Evolutionary conservation across 2,888 invertebrate genomes (phyloP), one percentile per base, ranked within the genome.

Genomic region (Monoplex corrugatus): DNA sequence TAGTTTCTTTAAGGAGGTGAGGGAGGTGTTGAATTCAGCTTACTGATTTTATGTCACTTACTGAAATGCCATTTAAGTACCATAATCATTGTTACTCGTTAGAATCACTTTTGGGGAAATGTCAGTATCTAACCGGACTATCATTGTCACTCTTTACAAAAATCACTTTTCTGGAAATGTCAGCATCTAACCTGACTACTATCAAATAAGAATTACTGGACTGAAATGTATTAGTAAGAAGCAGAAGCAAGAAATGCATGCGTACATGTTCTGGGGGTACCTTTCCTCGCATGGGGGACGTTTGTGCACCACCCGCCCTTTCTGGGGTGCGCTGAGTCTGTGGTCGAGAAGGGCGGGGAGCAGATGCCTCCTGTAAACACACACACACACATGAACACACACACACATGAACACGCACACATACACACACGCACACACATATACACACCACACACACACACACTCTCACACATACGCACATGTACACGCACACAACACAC

Each of bases 271-370:
- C 88, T n/a, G 57, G n/a, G 38, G 88, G 68, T 83, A 92, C 92
- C 89, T 92, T 91, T 50, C 90, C 91, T 50, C 92, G 87, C 43
- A 89, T 80, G 1, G 92, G 92, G 43, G 92, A 89, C n/a, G 88
- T 89, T 38, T 90, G 86, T 0, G 87, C 89, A 1, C 90, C 89
- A 35, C 90, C 90, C 19, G 89, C 86, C 84, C 92, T 87, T 28
- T 91, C 91, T 8, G 92, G 92, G 35, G 92, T 92, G 72, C 91
- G 85, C 43, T 90, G 91, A 16, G 90, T 88, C 72, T 87, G 89
- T 43, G 89, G 90, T 45, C 91, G 87, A 32, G 87, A 89, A 38
- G 88, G 83, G 40, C 92, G 83, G 10, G 87, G 88, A 23, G 90
- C 38, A 19, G 89, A 45, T 32, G 86, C 82, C 50, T 90, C 90